Evolutionary conservation across 2,797 vertebrate species (phyloP).

Genomic region (Sebastes flavidus): DNA sequence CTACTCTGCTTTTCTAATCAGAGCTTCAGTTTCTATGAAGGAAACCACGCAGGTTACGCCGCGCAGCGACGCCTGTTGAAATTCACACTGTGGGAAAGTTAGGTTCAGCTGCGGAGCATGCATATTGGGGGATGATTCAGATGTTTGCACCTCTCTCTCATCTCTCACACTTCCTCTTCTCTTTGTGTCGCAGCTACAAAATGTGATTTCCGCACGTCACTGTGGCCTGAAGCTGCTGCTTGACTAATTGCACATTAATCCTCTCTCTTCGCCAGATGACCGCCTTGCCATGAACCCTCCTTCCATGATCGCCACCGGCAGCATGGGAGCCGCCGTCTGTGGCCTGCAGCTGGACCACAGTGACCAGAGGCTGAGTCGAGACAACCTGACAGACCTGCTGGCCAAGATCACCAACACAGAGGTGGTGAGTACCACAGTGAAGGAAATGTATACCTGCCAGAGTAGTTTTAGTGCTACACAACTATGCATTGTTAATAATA

Average conservation of each 20-base stretch:
- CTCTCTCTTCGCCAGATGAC: conserved; percentile 85
- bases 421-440: conserved; percentile 87
- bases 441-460: not conserved
- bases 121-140: conserved; percentile 28
- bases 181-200: conserved; percentile 9
- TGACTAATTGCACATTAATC: conserved; percentile 32
- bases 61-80: conserved; percentile 45
- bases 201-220: conserved; percentile 12
- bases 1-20: conserved; percentile 81
- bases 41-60: conserved; percentile 64
- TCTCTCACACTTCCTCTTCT: conserved; percentile 29
- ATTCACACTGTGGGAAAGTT: conserved; percentile 74
- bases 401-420: conserved; percentile 98
- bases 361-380: conserved; percentile 83
- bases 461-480: conserved; percentile 18
- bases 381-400: conserved; percentile 91
- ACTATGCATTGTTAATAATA: conserved; percentile 37
- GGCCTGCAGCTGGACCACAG: conserved; percentile 91
- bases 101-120: conserved; percentile 37
- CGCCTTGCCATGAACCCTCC: conserved; percentile 96
- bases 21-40: conserved; percentile 60
- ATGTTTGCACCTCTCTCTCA: conserved; percentile 33
- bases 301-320: conserved; percentile 97
- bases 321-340: conserved; percentile 93
- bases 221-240: conserved; percentile 5